Evolutionary conservation across 1,140 invertebrate genomes (phyloP).

Genomic region (Hyles euphorbiae): DNA sequence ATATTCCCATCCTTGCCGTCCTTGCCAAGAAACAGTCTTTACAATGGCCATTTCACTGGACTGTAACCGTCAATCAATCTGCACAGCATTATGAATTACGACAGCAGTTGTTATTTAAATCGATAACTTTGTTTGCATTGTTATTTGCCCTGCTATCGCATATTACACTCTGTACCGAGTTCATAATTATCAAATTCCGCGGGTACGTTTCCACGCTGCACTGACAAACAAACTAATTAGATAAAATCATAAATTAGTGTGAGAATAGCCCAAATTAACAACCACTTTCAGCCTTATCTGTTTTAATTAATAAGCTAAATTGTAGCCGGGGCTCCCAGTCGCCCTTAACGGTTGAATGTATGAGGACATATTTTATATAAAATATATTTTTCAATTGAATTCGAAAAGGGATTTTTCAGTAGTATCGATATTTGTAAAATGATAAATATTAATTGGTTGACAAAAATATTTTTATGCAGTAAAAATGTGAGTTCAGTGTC

Average conservation of each 20-base stretch:
- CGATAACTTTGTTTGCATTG: no score
- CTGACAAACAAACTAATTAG: background rate
- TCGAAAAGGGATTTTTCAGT: no score
- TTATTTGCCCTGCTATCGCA: no score
- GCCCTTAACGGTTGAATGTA: background rate
- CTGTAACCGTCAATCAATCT: no score
- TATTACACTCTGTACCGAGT: no score
- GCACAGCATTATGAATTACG: no score
- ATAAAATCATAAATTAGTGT: conserved; percentile 6
- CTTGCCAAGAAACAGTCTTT: no score
- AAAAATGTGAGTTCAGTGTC: conserved; percentile 18
- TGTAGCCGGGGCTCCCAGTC: conserved; percentile 9
- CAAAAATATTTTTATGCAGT: conserved; percentile 16
- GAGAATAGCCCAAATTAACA: conserved; percentile 13
- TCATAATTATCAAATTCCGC: no score
- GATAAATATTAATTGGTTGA: conserved; percentile 24
- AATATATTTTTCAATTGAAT: background rate
- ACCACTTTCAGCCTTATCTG: conserved; percentile 13
- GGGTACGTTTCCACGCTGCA: background rate
- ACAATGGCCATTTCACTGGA: no score
- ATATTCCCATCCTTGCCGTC: no score
- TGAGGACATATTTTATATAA: background rate
- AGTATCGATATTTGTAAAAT: conserved; percentile 1
- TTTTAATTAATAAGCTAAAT: conserved; percentile 16
- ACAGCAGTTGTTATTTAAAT: no score